Evolutionary conservation across 2,797 vertebrate genomes (phyloP).

Genomic region (Myripristis jacobus): DNA sequence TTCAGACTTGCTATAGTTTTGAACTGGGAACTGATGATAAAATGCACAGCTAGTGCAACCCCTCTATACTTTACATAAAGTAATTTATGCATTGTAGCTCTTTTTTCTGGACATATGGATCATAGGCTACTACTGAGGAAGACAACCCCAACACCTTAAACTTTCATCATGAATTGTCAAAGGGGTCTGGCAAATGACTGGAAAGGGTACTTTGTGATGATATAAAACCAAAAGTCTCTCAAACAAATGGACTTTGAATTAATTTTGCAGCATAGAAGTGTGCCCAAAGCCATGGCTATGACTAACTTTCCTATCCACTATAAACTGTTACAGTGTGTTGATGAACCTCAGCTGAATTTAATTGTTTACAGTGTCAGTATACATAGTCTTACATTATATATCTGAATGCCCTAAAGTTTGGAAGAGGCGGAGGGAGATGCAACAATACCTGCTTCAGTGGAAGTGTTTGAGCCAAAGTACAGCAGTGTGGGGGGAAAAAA

Average conservation of each 20-base stretch:
- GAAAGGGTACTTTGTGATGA: neutral
- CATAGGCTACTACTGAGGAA: neutral
- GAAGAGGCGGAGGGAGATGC: neutral
- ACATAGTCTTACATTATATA: neutral
- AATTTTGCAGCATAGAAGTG: neutral
- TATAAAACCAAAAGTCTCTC: neutral
- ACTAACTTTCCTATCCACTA: neutral
- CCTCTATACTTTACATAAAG: too few species aligned
- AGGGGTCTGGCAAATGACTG: neutral
- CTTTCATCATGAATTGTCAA: neutral
- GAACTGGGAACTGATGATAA: neutral
- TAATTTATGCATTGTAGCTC: too few species aligned
- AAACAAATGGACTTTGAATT: neutral
- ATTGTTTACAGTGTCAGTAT: neutral
- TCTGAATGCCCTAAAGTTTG: neutral
- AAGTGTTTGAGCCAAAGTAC: neutral
- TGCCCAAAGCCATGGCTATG: neutral
- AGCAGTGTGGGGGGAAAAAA: neutral
- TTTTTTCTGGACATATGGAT: too few species aligned
- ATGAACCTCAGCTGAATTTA: neutral
- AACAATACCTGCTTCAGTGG: constrained; percentile 4
- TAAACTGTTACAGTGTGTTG: neutral
- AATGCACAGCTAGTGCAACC: neutral
- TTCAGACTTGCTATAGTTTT: neutral
- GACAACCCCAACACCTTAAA: neutral